Evolutionary conservation across 2,797 vertebrate genomes (phyloP), one percentile per base, ranked within the genome.

Genomic region (Emydoidea blandingii): DNA sequence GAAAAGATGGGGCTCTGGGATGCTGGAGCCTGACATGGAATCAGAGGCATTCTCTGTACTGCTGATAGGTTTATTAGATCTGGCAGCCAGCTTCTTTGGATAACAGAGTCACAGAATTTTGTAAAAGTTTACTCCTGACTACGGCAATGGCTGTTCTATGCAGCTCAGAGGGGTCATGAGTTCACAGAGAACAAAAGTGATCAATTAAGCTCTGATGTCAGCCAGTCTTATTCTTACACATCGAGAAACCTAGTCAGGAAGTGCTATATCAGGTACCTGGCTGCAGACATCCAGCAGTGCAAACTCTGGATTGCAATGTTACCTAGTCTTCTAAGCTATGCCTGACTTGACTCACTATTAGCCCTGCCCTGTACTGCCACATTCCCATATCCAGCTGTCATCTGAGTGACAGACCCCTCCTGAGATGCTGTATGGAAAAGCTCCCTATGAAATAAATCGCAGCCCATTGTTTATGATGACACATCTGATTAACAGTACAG

Each of bases 121-220:
- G 0, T 56, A 83, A 18, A 19, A 62, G 85, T 86, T 93, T 41
- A 19, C 12, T 83, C 34, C 78, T 47, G 3, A 85, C 84, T 88
- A 37, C 4, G 37, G 12, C 41, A 92, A 57, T 57, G 56, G 59
- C 37, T 87, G 3, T 41, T 92, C 86, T 59, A 3, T 34, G 16
- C 27, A 82, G 92, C 86, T 81, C 79, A 80, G 65, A 62, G 89
- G 54, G 79, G 52, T 85, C 44, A 27, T 89, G 79, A 91, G 23
- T 52, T 86, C 89, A 90, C 53, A n/a, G 68, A 49, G 44, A 92
- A 86, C 9, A 96, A 91, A 89, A 96, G 41, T 8, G 4, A 80
- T 89, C 34, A 81, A 89, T 94, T 81, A 96, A 95, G 19, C 19
- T 74, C 57, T 79, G 41, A 57, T 37, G 50, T 57, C 92, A 91